These are phyloP conservation scores for Pangasius macronema DNA, from an alignment of 2,797 vertebrate genomes.

Conservation along the genomic window DNA sequence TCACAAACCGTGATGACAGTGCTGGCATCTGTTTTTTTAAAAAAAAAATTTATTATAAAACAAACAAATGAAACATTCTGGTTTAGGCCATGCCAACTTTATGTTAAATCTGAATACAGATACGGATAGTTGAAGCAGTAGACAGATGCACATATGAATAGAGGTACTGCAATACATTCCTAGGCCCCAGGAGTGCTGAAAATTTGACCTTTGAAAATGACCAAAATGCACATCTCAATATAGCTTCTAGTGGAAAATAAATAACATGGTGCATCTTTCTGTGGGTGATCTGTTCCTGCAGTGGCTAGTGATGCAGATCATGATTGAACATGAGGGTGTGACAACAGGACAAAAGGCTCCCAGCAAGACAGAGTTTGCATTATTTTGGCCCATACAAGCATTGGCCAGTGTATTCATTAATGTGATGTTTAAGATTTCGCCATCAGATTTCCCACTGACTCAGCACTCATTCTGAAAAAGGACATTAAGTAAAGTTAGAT, in stretches of 20 bases:
- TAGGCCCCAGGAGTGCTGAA: not conserved
- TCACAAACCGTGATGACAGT: not conserved
- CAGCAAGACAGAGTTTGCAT: not conserved
- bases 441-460: not conserved
- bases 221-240: not conserved
- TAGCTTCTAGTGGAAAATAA: not conserved
- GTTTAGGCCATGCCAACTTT: not conserved
- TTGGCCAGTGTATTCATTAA: not conserved
- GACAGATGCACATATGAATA: not conserved
- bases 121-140: not conserved
- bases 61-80: too few relatives aligned
- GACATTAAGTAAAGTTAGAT: not conserved
- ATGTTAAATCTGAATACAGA: not conserved
- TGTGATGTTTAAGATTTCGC: not conserved
- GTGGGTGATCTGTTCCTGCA: not conserved
- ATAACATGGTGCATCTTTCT: not conserved
- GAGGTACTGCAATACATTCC: not conserved
- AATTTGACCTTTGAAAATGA: not conserved
- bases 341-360: constrained; percentile 20
- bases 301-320: constrained; percentile 4
- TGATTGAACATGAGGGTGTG: constrained; percentile 24
- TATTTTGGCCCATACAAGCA: not conserved
- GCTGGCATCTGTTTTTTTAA: not conserved
- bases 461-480: not conserved
- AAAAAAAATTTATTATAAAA: not conserved